Evolutionary conservation across 2,888 invertebrate species (phyloP).

Genomic region (Ligdia adustata): DNA sequence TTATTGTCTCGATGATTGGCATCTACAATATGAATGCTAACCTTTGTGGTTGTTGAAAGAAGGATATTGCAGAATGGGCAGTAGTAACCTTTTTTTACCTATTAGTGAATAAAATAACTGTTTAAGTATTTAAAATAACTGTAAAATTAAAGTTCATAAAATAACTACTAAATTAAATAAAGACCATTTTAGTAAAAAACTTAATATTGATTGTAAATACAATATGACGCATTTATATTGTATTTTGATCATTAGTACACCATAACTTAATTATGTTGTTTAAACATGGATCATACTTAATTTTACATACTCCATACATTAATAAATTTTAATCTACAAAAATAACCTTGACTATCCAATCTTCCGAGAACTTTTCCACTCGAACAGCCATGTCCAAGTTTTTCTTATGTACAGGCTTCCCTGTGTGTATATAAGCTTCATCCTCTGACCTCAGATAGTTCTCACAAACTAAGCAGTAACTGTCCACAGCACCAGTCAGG

Average conservation of each 20-base stretch:
- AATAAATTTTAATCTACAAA: no score
- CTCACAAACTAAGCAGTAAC: conserved; percentile 55
- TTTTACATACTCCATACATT: no score
- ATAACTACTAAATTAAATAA: no score
- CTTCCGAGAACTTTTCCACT: conserved; percentile 42
- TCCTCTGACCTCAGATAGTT: conserved; percentile 40
- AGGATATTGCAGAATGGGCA: conserved; percentile 31
- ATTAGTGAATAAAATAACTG: no score
- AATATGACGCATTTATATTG: no score
- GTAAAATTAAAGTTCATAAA: no score
- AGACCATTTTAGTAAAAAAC: no score
- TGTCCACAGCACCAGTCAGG: conserved; percentile 46
- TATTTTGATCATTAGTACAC: no score
- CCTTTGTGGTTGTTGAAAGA: conserved; percentile 30
- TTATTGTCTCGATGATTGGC: conserved; percentile 21
- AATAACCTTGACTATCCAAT: conserved; percentile 59
- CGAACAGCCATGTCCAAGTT: conserved; percentile 39
- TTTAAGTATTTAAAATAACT: no score
- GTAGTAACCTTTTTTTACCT: conserved; percentile 47
- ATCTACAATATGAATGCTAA: conserved; percentile 23
- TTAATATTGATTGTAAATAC: no score
- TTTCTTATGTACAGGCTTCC: conserved; percentile 29
- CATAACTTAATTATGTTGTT: no score
- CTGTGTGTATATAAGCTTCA: conserved; percentile 42
- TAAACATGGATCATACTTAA: no score